Percentiles rank a stretch among this genome's conserved stretches.
These are phyloP conservation scores for Limenitis camilla DNA, from an alignment of 2,888 invertebrate genomes.

Conservation along the genomic window DNA sequence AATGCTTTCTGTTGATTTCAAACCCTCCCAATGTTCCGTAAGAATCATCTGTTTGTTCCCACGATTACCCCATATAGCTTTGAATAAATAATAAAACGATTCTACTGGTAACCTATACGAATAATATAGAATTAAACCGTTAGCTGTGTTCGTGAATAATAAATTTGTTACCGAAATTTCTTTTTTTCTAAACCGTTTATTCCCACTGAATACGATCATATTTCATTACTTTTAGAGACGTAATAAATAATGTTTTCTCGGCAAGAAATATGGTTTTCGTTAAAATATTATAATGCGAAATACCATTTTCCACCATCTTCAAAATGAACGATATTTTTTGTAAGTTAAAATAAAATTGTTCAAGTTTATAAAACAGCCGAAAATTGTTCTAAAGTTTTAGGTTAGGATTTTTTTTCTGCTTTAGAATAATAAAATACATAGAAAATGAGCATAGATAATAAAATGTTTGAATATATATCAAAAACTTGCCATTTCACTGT, in stretches of 20 bases:
- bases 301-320: background rate
- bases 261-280: conserved; percentile 6
- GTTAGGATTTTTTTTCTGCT: no score
- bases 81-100: conserved; percentile 28
- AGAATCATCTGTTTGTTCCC: conserved; percentile 19
- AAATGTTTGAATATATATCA: no score
- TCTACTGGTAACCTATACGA: conserved; percentile 16
- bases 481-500: no score
- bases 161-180: conserved; percentile 16
- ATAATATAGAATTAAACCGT: conserved; percentile 19
- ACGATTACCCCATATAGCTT: conserved; percentile 17
- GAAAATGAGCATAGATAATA: no score
- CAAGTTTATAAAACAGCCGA: no score
- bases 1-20: no score
- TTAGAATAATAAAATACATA: no score
- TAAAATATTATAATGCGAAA: background rate
- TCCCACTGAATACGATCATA: conserved; percentile 15
- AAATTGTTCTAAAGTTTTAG: no score
- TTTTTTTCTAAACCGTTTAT: conserved; percentile 17
- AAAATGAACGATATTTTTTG: no score
- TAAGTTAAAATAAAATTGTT: no score
- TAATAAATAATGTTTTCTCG: conserved; percentile 14
- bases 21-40: conserved; percentile 12
- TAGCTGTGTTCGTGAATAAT: conserved; percentile 16
- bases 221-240: conserved; percentile 17